Conservation (phyloP, 2,888 invertebrate genomes). For the Meghimatium bilineatum region DNA sequence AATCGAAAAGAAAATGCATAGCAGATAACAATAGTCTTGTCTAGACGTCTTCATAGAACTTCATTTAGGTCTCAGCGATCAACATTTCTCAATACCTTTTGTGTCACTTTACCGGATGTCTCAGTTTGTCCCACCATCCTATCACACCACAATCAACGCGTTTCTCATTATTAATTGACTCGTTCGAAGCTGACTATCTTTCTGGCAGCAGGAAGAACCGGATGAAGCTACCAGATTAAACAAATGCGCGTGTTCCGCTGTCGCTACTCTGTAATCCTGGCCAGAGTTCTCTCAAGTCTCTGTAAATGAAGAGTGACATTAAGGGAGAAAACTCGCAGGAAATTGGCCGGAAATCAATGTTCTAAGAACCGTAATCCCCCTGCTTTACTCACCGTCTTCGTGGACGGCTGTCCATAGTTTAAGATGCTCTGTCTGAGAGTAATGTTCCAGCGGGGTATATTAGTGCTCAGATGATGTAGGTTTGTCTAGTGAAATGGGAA, state of each 20-base stretch:
- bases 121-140: conserved; percentile 29
- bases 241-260: conserved; percentile 48
- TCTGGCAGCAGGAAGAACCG: conserved; percentile 40
- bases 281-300: conserved; percentile 32
- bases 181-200: conserved; percentile 37
- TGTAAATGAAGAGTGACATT: conserved; percentile 51
- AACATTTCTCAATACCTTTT: conserved; percentile 26
- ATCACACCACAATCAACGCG: conserved; percentile 40
- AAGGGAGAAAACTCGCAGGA: conserved; percentile 48
- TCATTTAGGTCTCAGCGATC: not conserved
- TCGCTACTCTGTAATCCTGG: conserved; percentile 37
- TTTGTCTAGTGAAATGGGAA: too few relatives aligned
- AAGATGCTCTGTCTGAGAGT: conserved; percentile 9
- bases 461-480: not conserved
- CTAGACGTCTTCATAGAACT: not conserved
- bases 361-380: conserved; percentile 47
- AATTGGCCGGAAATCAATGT: conserved; percentile 51
- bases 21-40: not conserved
- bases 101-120: conserved; percentile 26
- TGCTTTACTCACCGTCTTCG: conserved; percentile 48
- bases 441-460: not conserved
- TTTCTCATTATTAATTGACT: conserved; percentile 49
- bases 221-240: conserved; percentile 46
- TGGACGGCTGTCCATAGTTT: conserved; percentile 22
- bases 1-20: not conserved